Evolutionary conservation across 2,888 invertebrate genomes (phyloP), one percentile per base, ranked within the genome.

Genomic region (Dryomyza anilis): DNA sequence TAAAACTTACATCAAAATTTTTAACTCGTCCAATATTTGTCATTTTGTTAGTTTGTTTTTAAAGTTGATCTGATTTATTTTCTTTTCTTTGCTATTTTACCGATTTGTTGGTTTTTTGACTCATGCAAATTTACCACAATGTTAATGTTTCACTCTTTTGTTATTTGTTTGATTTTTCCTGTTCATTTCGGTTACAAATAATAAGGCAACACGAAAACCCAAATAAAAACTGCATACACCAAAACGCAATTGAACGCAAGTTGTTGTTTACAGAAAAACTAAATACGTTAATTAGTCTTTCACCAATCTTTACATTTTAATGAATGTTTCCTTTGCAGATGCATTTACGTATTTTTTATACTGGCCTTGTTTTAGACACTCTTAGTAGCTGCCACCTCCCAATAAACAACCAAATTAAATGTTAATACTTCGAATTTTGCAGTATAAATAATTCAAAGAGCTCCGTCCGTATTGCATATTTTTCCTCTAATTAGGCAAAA

Each of bases 1-100:
- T 39, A n/a, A 12, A 53, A 78, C 76, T 76, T 74, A 76, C 76
- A 68, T 76, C 78, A 64, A 72, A 71, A 70, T 76, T 74, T 68
- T 71, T 69, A 67, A 71, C 73, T 65, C 78, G 72, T 70, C 73
- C 74, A 69, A 73, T 74, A 70, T 75, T 77, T 70, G 73, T 75
- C 76, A 76, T 76, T 74, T 75, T 76, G 8, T 10, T 8, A 45
- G 45, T n/a, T 16, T 16, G 23, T 27, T 39, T 8, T 29, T 27
- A 45, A 43, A 27, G 19, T 53, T 48, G 10, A 3, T 33, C 33
- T 19, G 19, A 14, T 25, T 8, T 27, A 12, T 27, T 50, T 55
- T 55, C 21, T 21, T 5, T n/a, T 36, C 21, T 12, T 36, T 55
- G 21, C 46, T 16, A 6, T 21, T 46, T 21, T 21, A 10, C 2